These are phyloP conservation scores for Cygnus olor DNA, from an alignment of 2,797 vertebrate species.

Conservation along the genomic window DNA sequence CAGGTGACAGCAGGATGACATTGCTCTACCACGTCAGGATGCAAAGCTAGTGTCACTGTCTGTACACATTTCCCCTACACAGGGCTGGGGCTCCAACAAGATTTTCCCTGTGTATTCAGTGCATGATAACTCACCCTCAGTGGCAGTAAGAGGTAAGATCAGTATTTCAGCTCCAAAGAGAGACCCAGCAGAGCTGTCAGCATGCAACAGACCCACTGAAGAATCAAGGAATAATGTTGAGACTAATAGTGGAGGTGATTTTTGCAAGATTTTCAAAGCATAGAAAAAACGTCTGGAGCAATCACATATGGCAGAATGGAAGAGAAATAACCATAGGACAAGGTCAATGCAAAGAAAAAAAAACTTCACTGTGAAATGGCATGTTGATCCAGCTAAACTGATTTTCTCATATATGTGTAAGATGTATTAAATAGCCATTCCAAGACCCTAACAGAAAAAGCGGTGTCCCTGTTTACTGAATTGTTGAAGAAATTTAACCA, in stretches of 20 bases:
- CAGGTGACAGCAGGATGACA: not conserved
- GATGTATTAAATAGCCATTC: not conserved
- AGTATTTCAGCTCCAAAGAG: not conserved
- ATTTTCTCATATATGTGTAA: not conserved
- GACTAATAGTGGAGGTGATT: not conserved
- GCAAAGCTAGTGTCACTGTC: not conserved
- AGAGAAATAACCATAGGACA: not conserved
- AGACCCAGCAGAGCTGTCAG: not conserved
- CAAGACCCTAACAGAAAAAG: not conserved
- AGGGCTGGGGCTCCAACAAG: not conserved
- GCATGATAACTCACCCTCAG: not conserved
- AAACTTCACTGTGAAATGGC: not conserved
- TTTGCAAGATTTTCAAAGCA: not conserved
- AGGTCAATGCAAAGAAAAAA: not conserved
- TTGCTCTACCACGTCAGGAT: not conserved
- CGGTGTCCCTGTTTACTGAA: not conserved
- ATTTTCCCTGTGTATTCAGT: not conserved
- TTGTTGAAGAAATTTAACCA: constrained; percentile 4
- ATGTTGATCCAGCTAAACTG: not conserved
- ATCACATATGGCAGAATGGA: not conserved
- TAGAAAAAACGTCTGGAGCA: not conserved
- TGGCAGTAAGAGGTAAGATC: not conserved
- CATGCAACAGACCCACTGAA: not conserved
- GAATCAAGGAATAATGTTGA: not conserved
- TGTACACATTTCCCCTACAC: not conserved